Conservation (phyloP, 1,140 invertebrate species). For the Drosophila ogumai region DNA sequence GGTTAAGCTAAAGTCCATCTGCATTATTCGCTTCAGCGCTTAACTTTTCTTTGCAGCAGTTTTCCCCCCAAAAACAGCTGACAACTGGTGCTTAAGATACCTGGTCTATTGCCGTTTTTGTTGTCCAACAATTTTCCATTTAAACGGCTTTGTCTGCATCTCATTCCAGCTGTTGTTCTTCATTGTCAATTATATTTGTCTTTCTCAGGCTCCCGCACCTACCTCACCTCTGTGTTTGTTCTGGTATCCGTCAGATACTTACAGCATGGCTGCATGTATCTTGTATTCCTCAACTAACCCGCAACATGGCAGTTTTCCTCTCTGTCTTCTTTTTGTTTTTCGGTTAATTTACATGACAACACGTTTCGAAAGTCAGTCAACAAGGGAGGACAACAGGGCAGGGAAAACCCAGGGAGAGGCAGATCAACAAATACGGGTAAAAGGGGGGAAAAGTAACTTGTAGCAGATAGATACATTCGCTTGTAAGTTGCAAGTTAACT, state of each 20-base stretch:
- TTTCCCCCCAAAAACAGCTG: constrained; percentile 38
- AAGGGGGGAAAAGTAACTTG: constrained; percentile 50
- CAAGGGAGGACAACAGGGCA: constrained; percentile 24
- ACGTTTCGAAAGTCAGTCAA: constrained; percentile 80
- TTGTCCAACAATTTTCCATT: constrained; percentile 51
- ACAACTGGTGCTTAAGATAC: constrained; percentile 23
- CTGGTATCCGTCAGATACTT: constrained; percentile 50
- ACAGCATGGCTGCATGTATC: constrained; percentile 29
- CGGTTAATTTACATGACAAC: constrained; percentile 82
- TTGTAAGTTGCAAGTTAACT: constrained; percentile 77
- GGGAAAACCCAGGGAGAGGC: constrained; percentile 14
- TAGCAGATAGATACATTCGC: constrained; percentile 73
- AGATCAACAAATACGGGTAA: constrained; percentile 7
- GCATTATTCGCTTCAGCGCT: constrained; percentile 8
- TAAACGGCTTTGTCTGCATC: constrained; percentile 46
- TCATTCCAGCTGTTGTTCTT: constrained; percentile 40
- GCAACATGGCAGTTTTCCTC: constrained; percentile 48
- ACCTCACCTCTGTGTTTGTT: constrained; percentile 46
- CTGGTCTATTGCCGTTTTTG: constrained; percentile 1
- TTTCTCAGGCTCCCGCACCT: constrained; percentile 63
- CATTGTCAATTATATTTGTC: constrained; percentile 63
- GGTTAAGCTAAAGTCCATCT: neutral
- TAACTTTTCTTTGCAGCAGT: constrained; percentile 3
- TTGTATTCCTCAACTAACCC: constrained; percentile 53
- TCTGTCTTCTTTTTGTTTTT: constrained; percentile 52